These are phyloP conservation scores for Sebastes hopkinsi DNA, from an alignment of 2,797 vertebrate species.

Conservation along the genomic window DNA sequence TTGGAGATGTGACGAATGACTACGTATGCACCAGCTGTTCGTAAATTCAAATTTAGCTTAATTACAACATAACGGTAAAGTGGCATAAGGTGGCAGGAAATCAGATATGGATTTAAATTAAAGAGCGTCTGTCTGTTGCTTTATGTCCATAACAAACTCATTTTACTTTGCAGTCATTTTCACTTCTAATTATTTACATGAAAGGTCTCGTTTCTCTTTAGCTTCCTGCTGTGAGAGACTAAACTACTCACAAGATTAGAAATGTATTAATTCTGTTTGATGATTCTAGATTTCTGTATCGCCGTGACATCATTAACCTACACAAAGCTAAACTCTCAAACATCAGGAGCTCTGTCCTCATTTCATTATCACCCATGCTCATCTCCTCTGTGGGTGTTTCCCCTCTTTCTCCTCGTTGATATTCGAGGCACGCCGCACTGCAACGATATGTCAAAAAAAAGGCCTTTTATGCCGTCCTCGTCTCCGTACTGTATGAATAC, in stretches of 20 bases:
- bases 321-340: background rate
- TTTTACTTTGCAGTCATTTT: background rate
- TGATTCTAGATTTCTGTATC: background rate
- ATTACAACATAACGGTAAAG: too few relatives aligned
- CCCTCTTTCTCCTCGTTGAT: conserved; percentile 31
- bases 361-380: background rate
- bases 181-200: background rate
- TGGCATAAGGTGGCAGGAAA: too few relatives aligned
- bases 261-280: conserved; percentile 12
- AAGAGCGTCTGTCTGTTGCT: background rate
- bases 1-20: too few relatives aligned
- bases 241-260: conserved; percentile 14
- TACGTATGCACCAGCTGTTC: too few relatives aligned
- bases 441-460: conserved; percentile 44
- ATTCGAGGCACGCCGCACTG: conserved; percentile 45
- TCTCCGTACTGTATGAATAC: conserved; percentile 48
- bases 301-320: background rate
- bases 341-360: background rate
- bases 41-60: too few relatives aligned
- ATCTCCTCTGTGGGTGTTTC: conserved; percentile 18
- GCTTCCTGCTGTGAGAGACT: background rate
- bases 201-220: background rate
- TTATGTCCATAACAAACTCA: background rate
- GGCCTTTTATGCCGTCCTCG: conserved; percentile 38
- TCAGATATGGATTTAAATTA: background rate